Evolutionary conservation across 2,888 invertebrate species (phyloP), one percentile per base, ranked within the genome.

Genomic region (Lapara coniferarum): DNA sequence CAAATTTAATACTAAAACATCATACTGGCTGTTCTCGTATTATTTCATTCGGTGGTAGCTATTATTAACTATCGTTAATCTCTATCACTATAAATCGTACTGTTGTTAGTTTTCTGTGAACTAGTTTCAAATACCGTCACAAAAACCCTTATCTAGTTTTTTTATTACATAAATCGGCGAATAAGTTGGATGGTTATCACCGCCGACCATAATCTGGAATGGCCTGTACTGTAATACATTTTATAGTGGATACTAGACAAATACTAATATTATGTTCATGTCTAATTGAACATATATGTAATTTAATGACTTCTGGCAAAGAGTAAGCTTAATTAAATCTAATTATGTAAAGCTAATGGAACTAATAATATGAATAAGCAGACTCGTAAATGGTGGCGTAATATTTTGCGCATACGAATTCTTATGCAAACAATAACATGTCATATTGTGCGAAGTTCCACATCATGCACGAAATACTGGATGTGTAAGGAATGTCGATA

Each of bases 341-440:
- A 16, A 63, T 63, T 49, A 63, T 19, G 19, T 63, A 25, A 57
- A 57, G 16, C 49, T 49, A 63, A 63, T 46, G 19, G 56, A 49
- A 46, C 49, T 63, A 63, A 63, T 13, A 16, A 58, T 16, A 63
- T 49, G 19, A 46, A 63, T 63, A 63, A 63, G 63, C 63, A 63
- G 63, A 63, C 63, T 63, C 3, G 0, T 63, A 19, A 46, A 63
- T 63, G 63, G 63, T 49, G 63, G 63, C 63, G 13, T 16, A 63
- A 63, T 49, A 16, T 49, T 19, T 19, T 19, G 13, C 49, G 46
- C 19, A 49, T 55, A 63, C 46, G 12, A 63, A 19, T 13, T 19
- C 12, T 49, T 16, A 63, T 46, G 63, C 46, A 49, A 63, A 16
- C 37, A 44, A 59, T 30, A 63, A 63, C 12, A 46, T 12, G 10